Evolutionary conservation across 2,797 vertebrate genomes (phyloP).

Genomic region (Lindbergichthys nudifrons): DNA sequence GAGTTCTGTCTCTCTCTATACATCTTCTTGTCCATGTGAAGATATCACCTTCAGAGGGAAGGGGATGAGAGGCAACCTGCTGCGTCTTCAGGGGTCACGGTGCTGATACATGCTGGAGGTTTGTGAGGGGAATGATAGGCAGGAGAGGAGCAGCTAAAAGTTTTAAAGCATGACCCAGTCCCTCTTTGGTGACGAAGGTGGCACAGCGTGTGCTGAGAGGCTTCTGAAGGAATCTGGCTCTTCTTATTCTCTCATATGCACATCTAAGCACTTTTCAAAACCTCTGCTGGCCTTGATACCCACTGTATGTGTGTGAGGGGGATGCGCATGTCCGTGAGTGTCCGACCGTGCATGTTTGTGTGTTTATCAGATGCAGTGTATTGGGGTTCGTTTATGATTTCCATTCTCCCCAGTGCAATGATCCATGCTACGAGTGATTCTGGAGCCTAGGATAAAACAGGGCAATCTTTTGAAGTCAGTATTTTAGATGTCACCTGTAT

Average conservation of each 20-base stretch:
- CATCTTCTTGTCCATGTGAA: constrained; percentile 48
- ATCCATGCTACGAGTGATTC: constrained; percentile 61
- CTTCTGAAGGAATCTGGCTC: constrained; percentile 71
- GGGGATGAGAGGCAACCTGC: constrained; percentile 63
- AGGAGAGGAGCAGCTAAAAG: constrained; percentile 55
- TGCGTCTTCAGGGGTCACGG: constrained; percentile 67
- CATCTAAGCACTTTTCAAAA: constrained; percentile 73
- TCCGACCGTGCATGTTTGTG: constrained; percentile 18
- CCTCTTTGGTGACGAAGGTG: constrained; percentile 65
- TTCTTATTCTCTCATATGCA: constrained; percentile 73
- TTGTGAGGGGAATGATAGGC: constrained; percentile 60
- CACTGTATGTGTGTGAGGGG: constrained; percentile 37
- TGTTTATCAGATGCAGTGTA: constrained; percentile 52
- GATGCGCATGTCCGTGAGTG: background rate
- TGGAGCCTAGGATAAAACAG: constrained; percentile 60
- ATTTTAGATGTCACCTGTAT: constrained; percentile 63
- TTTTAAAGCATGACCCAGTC: constrained; percentile 71
- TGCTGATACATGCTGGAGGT: constrained; percentile 52
- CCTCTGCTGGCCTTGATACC: constrained; percentile 38
- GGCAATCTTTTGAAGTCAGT: constrained; percentile 53
- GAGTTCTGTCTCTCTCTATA: constrained; percentile 39
- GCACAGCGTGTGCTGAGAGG: constrained; percentile 54
- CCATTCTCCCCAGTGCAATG: constrained; percentile 44
- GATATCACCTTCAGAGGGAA: constrained; percentile 50
- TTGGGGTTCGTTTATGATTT: constrained; percentile 64